A percentile compares a stretch with the other conserved stretches of the same genome.
Conservation (phyloP, 2,113 vertebrate genomes). For the Orycteropus afer region DNA sequence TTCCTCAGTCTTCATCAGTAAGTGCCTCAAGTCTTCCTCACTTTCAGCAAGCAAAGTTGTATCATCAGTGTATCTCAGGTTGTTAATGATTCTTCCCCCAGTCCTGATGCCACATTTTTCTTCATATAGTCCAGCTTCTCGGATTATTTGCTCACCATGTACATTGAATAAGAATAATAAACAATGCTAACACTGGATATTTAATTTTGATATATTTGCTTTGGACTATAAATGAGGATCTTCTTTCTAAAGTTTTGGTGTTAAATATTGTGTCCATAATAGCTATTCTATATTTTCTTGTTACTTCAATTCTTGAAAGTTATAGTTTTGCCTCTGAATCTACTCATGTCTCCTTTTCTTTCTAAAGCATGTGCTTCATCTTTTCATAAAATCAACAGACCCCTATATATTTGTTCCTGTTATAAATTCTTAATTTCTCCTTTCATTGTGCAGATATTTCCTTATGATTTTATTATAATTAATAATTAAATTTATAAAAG, state of each 20-base stretch:
- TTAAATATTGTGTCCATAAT: background rate
- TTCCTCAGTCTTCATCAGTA: too few relatives aligned
- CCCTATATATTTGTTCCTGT: slow-evolving; percentile 28
- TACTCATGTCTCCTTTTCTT: background rate
- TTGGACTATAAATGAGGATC: background rate
- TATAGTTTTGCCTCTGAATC: background rate
- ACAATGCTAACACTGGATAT: background rate
- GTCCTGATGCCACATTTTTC: too few relatives aligned
- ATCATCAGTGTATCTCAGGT: too few relatives aligned
- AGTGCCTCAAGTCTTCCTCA: too few relatives aligned
- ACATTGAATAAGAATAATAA: too few relatives aligned
- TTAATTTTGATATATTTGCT: background rate
- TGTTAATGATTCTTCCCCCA: too few relatives aligned
- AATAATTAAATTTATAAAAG: slow-evolving; percentile 78
- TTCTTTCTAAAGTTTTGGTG: background rate
- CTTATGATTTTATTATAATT: slow-evolving; percentile 64
- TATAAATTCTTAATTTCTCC: slow-evolving; percentile 69
- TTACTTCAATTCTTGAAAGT: background rate
- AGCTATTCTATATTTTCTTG: background rate
- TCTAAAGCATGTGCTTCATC: background rate
- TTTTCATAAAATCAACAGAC: slow-evolving; percentile 35
- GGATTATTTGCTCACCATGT: too few relatives aligned
- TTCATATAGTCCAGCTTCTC: too few relatives aligned
- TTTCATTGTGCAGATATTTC: slow-evolving; percentile 60
- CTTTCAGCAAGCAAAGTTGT: too few relatives aligned